These are phyloP conservation scores for Oikopleura dioica DNA, from an alignment of 23 tunicate species.

Conservation along the genomic window DNA sequence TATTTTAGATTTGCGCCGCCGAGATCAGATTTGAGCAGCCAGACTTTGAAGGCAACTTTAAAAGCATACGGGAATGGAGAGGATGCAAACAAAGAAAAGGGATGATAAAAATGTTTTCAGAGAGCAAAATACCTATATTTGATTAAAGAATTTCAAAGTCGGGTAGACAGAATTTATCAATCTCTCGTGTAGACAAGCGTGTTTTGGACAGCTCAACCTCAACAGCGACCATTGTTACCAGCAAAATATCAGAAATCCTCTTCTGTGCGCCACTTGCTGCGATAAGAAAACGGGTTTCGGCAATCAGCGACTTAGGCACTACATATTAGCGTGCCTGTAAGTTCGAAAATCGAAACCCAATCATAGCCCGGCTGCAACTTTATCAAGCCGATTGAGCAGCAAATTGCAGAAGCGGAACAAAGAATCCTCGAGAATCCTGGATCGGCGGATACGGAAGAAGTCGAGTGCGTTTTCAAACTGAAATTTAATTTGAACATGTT, in stretches of 20 bases:
- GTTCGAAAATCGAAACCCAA: too few species aligned
- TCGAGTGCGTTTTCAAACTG: background rate
- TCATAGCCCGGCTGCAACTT: background rate
- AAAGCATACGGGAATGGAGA: background rate
- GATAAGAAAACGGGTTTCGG: too few species aligned
- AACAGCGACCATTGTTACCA: background rate
- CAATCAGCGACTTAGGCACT: too few species aligned
- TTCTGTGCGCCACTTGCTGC: background rate
- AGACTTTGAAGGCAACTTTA: background rate
- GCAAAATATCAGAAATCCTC: background rate
- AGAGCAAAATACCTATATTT: too few species aligned
- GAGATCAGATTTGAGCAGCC: slow-evolving; percentile 2
- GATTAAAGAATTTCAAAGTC: too few species aligned
- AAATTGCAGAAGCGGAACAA: background rate
- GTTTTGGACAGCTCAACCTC: slow-evolving; percentile 4
- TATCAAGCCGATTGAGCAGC: slow-evolving; percentile 1
- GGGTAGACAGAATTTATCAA: too few species aligned
- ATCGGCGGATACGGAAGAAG: background rate
- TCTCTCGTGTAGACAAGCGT: too few species aligned
- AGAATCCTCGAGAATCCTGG: background rate
- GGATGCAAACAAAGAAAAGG: slow-evolving; percentile 5
- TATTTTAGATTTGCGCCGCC: background rate
- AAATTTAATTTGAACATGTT: background rate
- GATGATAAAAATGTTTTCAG: too few species aligned
- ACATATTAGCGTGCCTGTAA: too few species aligned